Conservation (phyloP, 1,140 invertebrate species). For the Druon quercuslanigerum region DNA sequence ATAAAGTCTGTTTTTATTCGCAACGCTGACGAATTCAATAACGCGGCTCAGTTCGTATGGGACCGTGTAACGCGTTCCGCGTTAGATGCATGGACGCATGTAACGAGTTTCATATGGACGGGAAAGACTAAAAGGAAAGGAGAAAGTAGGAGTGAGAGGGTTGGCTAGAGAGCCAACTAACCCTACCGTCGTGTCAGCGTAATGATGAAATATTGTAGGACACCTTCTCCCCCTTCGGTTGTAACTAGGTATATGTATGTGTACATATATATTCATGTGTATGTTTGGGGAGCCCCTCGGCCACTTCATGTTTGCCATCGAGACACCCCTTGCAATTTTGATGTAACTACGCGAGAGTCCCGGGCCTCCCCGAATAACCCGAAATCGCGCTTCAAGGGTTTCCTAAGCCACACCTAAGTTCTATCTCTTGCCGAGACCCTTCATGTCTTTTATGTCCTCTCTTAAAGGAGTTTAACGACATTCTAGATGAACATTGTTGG, state of each 20-base stretch:
- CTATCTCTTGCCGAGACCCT: neutral
- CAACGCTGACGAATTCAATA: slow-evolving; percentile 70
- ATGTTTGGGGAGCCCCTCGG: slow-evolving; percentile 54
- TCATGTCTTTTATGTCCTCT: slow-evolving; percentile 1
- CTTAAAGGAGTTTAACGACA: neutral
- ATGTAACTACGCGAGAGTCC: slow-evolving; percentile 62
- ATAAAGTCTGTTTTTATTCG: slow-evolving; percentile 68
- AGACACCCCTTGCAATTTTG: slow-evolving; percentile 68
- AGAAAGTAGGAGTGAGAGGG: slow-evolving; percentile 20
- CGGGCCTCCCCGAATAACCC: slow-evolving; percentile 49
- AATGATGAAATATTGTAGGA: slow-evolving; percentile 77
- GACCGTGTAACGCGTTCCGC: slow-evolving; percentile 53
- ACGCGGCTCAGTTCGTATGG: slow-evolving; percentile 45
- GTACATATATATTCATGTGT: neutral
- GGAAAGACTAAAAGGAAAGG: slow-evolving; percentile 35
- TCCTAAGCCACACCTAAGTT: neutral
- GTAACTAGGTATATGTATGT: neutral
- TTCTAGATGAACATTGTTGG: too few species aligned
- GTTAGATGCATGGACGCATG: slow-evolving; percentile 59
- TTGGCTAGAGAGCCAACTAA: slow-evolving; percentile 53
- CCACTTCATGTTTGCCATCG: slow-evolving; percentile 61
- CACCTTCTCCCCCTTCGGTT: slow-evolving; percentile 46
- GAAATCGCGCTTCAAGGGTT: slow-evolving; percentile 46
- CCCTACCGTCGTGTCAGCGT: slow-evolving; percentile 71
- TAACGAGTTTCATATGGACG: slow-evolving; percentile 68